Conservation (phyloP, 2,888 invertebrate genomes). For the Amiota mariae region DNA sequence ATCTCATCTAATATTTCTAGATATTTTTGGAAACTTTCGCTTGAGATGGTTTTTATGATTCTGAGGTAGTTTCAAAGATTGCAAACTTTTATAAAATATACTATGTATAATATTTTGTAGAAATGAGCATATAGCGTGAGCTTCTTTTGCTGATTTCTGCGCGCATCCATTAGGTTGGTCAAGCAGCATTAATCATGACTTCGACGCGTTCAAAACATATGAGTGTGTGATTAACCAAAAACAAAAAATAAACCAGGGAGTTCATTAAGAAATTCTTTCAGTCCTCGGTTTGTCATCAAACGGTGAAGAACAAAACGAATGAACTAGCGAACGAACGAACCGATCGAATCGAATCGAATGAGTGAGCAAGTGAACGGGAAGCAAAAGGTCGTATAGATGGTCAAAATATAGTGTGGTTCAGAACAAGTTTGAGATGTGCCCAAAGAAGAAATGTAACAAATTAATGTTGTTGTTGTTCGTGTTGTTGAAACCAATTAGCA, state of each 20-base stretch:
- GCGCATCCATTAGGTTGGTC: not conserved
- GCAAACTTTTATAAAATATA: no score
- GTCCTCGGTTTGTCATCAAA: conserved; percentile 50
- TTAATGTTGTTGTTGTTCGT: no score
- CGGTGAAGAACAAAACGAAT: conserved; percentile 47
- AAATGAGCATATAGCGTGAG: no score
- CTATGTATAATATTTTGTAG: no score
- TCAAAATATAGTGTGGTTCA: not conserved
- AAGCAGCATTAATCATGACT: not conserved
- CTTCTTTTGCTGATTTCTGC: no score
- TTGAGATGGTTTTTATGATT: no score
- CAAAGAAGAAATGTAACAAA: conserved; percentile 34
- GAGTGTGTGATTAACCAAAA: not conserved
- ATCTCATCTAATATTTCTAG: no score
- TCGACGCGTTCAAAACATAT: not conserved
- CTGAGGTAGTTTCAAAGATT: no score
- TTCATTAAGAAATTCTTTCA: conserved; percentile 56
- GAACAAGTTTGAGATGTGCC: conserved; percentile 16
- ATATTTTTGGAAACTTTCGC: no score
- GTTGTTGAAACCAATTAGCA: conserved; percentile 63
- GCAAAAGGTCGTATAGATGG: not conserved
- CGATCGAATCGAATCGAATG: not conserved
- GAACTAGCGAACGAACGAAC: not conserved
- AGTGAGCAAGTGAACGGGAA: not conserved
- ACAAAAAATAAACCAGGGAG: conserved; percentile 49